Conservation (phyloP, 2,888 invertebrate genomes). For the Graphium colonna region DNA sequence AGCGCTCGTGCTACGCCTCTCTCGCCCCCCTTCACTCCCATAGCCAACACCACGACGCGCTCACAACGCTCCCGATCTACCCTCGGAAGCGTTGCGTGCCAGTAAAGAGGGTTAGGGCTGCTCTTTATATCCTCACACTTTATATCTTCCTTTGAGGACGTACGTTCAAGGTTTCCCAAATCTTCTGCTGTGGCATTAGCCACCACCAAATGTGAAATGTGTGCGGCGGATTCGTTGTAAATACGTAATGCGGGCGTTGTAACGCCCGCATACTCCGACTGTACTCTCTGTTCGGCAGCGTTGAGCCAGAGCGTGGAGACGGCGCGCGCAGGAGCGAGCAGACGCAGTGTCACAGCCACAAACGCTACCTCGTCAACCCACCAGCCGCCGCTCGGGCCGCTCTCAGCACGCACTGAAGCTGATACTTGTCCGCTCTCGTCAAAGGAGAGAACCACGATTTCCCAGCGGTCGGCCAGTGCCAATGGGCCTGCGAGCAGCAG, state of each 20-base stretch:
- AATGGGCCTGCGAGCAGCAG: conserved; percentile 52
- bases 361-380: conserved; percentile 41
- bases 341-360: conserved; percentile 47
- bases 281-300: conserved; percentile 54
- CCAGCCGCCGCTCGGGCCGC: conserved; percentile 41
- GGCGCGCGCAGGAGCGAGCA: conserved; percentile 43
- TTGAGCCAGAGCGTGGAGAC: conserved; percentile 57
- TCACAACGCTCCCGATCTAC: not conserved
- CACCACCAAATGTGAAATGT: conserved; percentile 46
- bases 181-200: conserved; percentile 31
- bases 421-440: conserved; percentile 33
- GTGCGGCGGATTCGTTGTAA: conserved; percentile 53
- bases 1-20: conserved; percentile 29
- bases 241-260: conserved; percentile 50
- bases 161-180: not conserved
- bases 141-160: not conserved
- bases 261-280: conserved; percentile 59
- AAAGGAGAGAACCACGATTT: conserved; percentile 44
- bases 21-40: too few relatives aligned
- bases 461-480: conserved; percentile 49
- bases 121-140: not conserved
- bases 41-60: not conserved
- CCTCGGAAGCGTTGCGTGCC: conserved; percentile 18
- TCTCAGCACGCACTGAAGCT: conserved; percentile 43
- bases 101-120: conserved; percentile 5